phyloP scores from a whole-genome alignment of 1,140 invertebrate genomes.

The Metaphire vulgaris region DNA sequence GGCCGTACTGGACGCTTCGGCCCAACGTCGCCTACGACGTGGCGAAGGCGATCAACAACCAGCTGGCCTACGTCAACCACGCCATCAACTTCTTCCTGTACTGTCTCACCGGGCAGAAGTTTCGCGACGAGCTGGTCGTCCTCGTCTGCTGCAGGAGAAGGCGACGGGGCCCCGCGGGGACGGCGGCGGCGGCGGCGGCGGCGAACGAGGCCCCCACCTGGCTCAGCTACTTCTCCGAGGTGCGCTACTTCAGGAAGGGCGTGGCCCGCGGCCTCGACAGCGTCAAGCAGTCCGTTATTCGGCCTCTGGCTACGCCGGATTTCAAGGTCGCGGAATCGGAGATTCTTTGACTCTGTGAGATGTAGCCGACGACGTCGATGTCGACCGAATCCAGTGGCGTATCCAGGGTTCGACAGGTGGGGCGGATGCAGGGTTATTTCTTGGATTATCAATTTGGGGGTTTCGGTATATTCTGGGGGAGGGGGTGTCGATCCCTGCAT shows the following conservation, averaged over 20 bases:
- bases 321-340: no score
- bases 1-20: conserved; percentile 19
- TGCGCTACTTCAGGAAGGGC: background rate
- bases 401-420: no score
- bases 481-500: no score
- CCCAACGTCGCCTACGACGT: conserved; percentile 19
- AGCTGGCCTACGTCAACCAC: conserved; percentile 32
- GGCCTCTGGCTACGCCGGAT: background rate
- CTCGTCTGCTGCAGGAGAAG: conserved; percentile 19
- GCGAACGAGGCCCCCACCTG: background rate
- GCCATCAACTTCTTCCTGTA: conserved; percentile 36
- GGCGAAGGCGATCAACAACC: conserved; percentile 24
- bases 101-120: conserved; percentile 32
- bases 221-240: background rate
- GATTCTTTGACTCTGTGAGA: no score
- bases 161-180: no score
- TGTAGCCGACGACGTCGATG: no score
- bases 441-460: no score
- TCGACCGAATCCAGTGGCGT: no score
- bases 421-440: no score
- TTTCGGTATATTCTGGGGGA: no score
- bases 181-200: background rate
- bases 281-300: background rate
- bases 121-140: conserved; percentile 30
- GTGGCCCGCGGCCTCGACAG: conserved; percentile 1